Evolutionary conservation across 2,888 invertebrate genomes (phyloP).

Genomic region (Odontothrips loti): DNA sequence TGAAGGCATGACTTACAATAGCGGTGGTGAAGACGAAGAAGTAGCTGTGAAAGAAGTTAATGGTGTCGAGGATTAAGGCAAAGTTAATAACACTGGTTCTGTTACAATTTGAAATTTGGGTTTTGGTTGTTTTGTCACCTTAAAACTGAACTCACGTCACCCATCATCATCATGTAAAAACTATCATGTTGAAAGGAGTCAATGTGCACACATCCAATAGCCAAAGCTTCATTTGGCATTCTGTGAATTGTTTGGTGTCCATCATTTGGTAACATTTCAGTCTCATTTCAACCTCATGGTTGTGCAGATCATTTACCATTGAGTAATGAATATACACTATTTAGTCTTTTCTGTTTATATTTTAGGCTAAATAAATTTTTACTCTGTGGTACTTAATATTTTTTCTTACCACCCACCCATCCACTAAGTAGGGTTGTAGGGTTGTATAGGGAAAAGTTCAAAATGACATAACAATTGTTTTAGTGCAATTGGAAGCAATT

Average conservation of each 20-base stretch:
- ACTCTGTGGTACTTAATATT: slow-evolving; percentile 3
- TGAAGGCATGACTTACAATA: slow-evolving; percentile 50
- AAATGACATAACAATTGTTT: not conserved
- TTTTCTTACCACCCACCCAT: not conserved
- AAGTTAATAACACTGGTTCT: slow-evolving; percentile 29
- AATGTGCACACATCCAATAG: not conserved
- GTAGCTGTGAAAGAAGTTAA: slow-evolving; percentile 42
- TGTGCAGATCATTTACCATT: not conserved
- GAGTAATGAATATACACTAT: not conserved
- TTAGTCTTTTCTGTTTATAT: not conserved
- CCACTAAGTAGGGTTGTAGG: not conserved
- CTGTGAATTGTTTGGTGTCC: not conserved
- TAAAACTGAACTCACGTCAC: not conserved
- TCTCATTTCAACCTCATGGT: not conserved
- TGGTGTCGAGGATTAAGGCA: slow-evolving; percentile 36
- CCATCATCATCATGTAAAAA: not conserved
- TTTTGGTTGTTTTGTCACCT: not conserved
- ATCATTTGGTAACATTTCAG: not conserved
- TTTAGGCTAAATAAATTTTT: slow-evolving; percentile 10
- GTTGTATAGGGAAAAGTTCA: not conserved
- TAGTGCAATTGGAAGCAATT: not conserved
- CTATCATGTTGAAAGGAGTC: not conserved
- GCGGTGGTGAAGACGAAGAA: slow-evolving; percentile 45
- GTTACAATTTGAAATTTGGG: not conserved
- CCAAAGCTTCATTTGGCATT: not conserved